Evolutionary conservation across 2,888 invertebrate genomes (phyloP).

Genomic region (Glomeris marginata): DNA sequence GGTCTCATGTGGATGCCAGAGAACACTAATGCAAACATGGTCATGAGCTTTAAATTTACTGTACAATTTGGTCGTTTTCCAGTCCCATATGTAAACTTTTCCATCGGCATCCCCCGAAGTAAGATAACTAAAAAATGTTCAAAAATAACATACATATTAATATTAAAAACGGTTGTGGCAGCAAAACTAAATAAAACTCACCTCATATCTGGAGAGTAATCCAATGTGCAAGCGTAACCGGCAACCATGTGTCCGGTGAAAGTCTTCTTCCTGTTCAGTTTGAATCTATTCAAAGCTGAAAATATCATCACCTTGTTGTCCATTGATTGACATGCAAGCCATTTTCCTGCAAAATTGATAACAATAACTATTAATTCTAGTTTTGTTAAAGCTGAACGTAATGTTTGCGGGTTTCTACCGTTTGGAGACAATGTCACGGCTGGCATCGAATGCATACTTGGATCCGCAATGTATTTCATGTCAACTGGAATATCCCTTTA

Average conservation of each 20-base stretch:
- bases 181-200: slow-evolving; percentile 61
- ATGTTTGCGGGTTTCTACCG: slow-evolving; percentile 31
- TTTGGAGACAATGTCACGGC: slow-evolving; percentile 89
- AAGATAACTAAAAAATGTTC: slow-evolving; percentile 53
- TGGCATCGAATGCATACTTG: slow-evolving; percentile 98
- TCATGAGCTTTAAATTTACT: slow-evolving; percentile 99
- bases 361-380: not conserved
- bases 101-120: slow-evolving; percentile 98
- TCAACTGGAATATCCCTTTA: slow-evolving; percentile 80
- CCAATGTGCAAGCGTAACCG: slow-evolving; percentile 92
- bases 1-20: slow-evolving; percentile 99
- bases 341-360: slow-evolving; percentile 47
- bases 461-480: slow-evolving; percentile 99
- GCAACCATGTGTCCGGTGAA: slow-evolving; percentile 99
- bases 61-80: slow-evolving; percentile 96
- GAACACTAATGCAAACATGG: slow-evolving; percentile 79
- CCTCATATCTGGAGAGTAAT: slow-evolving; percentile 98
- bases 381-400: not conserved
- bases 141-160: not conserved
- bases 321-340: slow-evolving; percentile 98
- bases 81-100: slow-evolving; percentile 97
- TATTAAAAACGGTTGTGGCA: slow-evolving; percentile 34
- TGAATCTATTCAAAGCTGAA: slow-evolving; percentile 91
- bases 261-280: slow-evolving; percentile 93
- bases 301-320: slow-evolving; percentile 98